These are phyloP conservation scores for Melanocharis versteri DNA, from an alignment of 2,113 vertebrate species.

Conservation along the genomic window DNA sequence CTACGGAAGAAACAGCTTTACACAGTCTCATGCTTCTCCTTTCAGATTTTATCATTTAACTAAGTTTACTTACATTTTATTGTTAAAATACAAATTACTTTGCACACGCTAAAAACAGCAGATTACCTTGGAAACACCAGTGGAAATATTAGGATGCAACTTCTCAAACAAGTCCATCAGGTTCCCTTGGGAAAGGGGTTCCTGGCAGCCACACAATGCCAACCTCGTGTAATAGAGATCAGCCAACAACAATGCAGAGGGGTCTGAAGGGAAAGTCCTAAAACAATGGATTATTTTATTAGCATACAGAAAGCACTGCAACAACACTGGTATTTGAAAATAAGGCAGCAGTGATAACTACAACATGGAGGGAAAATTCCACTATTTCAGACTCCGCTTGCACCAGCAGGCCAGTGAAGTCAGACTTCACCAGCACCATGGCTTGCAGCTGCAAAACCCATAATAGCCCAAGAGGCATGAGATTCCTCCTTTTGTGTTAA, in stretches of 20 bases:
- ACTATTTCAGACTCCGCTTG: background rate
- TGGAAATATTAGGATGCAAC: constrained; percentile 86
- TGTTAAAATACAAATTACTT: background rate
- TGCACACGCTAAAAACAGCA: background rate
- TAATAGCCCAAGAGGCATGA: background rate
- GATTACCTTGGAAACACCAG: constrained; percentile 85
- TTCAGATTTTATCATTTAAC: background rate
- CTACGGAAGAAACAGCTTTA: background rate
- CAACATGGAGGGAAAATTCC: background rate
- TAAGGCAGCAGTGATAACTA: background rate
- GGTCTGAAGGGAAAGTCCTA: constrained; percentile 84
- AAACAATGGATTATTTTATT: background rate
- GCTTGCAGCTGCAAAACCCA: background rate
- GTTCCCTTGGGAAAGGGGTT: constrained; percentile 80
- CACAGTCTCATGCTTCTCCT: background rate
- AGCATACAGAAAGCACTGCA: background rate
- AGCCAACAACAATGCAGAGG: constrained; percentile 83
- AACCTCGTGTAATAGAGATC: constrained; percentile 92
- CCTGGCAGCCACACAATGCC: constrained; percentile 81
- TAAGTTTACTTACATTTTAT: background rate
- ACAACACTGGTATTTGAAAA: background rate
- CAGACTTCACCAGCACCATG: background rate
- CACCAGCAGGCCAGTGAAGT: background rate
- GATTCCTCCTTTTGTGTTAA: background rate
- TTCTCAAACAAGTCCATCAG: constrained; percentile 82